phyloP scores from a whole-genome alignment of 2,888 invertebrate genomes.

The Leptopilina drosophilae region DNA sequence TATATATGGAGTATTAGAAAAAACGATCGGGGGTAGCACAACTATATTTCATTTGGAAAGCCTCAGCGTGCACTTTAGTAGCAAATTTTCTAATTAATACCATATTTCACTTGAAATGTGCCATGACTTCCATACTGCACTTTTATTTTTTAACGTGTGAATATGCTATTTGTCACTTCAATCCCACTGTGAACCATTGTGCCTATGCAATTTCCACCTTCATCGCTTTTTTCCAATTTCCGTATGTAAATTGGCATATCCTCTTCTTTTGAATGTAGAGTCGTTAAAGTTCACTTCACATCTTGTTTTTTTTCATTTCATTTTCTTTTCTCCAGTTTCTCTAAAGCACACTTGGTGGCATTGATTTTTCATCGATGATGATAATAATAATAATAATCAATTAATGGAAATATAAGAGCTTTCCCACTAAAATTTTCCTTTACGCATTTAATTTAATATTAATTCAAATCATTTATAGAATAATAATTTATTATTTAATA shows the following conservation, averaged over 20 bases:
- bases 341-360: background rate
- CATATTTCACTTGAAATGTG: slow-evolving; percentile 31
- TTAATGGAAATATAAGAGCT: slow-evolving; percentile 18
- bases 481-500: too few species aligned
- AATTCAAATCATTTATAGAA: background rate
- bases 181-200: slow-evolving; percentile 40
- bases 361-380: slow-evolving; percentile 23
- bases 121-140: slow-evolving; percentile 16
- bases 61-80: slow-evolving; percentile 25
- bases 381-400: background rate
- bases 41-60: slow-evolving; percentile 24
- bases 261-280: slow-evolving; percentile 28
- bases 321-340: slow-evolving; percentile 24
- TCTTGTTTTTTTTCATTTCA: slow-evolving; percentile 12
- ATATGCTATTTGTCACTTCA: slow-evolving; percentile 38
- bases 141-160: slow-evolving; percentile 32
- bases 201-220: slow-evolving; percentile 30
- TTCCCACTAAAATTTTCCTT: background rate
- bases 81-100: slow-evolving; percentile 39
- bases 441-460: background rate
- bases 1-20: background rate
- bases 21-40: background rate
- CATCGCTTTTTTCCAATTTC: slow-evolving; percentile 40
- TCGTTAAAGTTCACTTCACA: slow-evolving; percentile 33
- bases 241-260: slow-evolving; percentile 39